Evolutionary conservation across 64 coral and sea anemone species (phyloP).

Genomic region (Stichodactyla helianthus): DNA sequence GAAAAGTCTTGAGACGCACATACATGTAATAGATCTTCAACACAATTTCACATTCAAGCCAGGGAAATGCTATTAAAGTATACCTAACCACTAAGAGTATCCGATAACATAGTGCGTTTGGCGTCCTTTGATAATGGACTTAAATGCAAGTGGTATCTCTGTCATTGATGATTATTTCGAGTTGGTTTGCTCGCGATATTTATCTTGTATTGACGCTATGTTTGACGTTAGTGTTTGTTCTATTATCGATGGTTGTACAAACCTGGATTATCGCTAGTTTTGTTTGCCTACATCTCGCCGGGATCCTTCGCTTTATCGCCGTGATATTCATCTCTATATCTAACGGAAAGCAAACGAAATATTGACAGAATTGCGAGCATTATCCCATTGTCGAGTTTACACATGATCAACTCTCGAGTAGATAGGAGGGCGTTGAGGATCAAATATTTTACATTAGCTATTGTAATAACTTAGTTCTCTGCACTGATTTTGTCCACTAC

Average conservation of each 20-base stretch:
- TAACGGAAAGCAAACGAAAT: neutral
- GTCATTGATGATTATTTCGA: conserved; percentile 13
- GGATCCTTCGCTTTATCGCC: neutral
- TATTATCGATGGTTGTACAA: neutral
- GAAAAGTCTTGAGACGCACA: neutral
- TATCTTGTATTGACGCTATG: neutral
- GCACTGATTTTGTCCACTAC: neutral
- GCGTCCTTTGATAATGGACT: conserved; percentile 1
- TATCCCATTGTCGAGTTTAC: neutral
- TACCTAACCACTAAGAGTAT: neutral
- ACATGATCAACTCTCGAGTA: neutral
- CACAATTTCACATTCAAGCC: neutral
- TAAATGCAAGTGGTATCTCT: neutral
- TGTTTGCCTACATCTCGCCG: neutral
- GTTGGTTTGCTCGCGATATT: neutral
- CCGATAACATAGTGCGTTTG: neutral
- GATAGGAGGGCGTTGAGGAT: neutral
- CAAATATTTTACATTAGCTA: neutral
- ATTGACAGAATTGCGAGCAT: neutral
- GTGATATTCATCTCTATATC: neutral
- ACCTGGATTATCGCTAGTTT: neutral
- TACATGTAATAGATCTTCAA: neutral
- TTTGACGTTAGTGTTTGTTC: neutral
- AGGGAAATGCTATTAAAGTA: neutral
- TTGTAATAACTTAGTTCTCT: neutral